Evolutionary conservation across 2,113 vertebrate genomes (phyloP).

Genomic region (zebrafish (Danio rerio)): GRCz12tu NC_133189.1:8470501-8471000

Average conservation of each 20-base stretch:
- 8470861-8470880: no score
- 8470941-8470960: no score
- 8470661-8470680: not conserved
- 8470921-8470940: no score
- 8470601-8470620: slow-evolving; percentile 1
- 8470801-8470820: not conserved
- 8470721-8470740: not conserved
- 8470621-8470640: not conserved
- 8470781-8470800: not conserved
- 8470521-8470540: not conserved
- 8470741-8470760: not conserved
- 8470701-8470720: not conserved
- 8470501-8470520: not conserved
- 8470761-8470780: not conserved
- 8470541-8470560: not conserved
- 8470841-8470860: not conserved
- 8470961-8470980: no score
- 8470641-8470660: not conserved
- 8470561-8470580: not conserved
- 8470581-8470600: slow-evolving; percentile 22
- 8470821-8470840: not conserved
- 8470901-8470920: no score
- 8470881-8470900: no score
- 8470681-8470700: not conserved
- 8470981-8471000: no score